These are phyloP conservation scores for Agonopterix heracliana DNA, from an alignment of 2,888 invertebrate species.

Conservation along the genomic window DNA sequence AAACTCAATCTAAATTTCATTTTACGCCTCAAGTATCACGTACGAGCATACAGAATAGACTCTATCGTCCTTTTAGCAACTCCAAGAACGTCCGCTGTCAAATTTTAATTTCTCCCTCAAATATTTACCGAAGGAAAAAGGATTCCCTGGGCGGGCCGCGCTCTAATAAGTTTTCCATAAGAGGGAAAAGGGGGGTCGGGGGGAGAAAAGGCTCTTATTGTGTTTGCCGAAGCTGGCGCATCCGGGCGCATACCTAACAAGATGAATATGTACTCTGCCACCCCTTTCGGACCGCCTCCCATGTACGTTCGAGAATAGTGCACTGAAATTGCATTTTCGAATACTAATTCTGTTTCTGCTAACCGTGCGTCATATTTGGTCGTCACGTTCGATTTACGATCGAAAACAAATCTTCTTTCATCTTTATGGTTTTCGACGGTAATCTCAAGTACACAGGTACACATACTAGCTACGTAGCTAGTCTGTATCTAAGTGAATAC, in stretches of 20 bases:
- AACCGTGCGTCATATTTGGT: slow-evolving; percentile 17
- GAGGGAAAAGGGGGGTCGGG: slow-evolving; percentile 41
- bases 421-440: background rate
- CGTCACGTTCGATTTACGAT: slow-evolving; percentile 20
- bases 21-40: slow-evolving; percentile 73
- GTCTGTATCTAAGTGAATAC: background rate
- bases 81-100: slow-evolving; percentile 69
- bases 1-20: slow-evolving; percentile 75
- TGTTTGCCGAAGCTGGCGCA: slow-evolving; percentile 75
- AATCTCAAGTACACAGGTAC: background rate
- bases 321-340: slow-evolving; percentile 73
- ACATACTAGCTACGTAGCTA: background rate
- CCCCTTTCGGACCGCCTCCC: slow-evolving; percentile 60
- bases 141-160: slow-evolving; percentile 71
- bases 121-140: slow-evolving; percentile 76
- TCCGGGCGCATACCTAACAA: slow-evolving; percentile 75
- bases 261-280: slow-evolving; percentile 71
- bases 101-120: slow-evolving; percentile 77
- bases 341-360: slow-evolving; percentile 64
- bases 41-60: slow-evolving; percentile 65
- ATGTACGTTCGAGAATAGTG: slow-evolving; percentile 55
- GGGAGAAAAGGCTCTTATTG: slow-evolving; percentile 70
- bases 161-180: slow-evolving; percentile 77
- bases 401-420: slow-evolving; percentile 10
- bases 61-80: slow-evolving; percentile 55